phyloP scores from a whole-genome alignment of 2,888 invertebrate species.

The Cenopis cana region DNA sequence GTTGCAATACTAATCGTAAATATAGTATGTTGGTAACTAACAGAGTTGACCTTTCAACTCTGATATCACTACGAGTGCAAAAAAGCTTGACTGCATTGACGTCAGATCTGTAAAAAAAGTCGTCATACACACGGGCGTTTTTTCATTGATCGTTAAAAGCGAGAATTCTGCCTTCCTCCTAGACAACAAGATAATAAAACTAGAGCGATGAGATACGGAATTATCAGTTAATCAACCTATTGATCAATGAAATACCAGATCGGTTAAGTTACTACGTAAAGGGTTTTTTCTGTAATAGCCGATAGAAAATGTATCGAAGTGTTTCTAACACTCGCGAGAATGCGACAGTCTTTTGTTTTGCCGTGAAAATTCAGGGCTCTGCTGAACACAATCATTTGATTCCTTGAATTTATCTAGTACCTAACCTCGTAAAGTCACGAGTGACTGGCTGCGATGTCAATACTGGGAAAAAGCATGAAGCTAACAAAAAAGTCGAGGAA shows the following conservation, averaged over 20 bases:
- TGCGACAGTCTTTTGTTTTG: too few relatives aligned
- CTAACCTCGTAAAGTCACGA: conserved; percentile 7
- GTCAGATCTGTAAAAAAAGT: neutral
- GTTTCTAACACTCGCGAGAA: too few relatives aligned
- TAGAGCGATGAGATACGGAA: conserved; percentile 6
- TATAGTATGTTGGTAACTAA: too few relatives aligned
- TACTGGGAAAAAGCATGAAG: conserved; percentile 26
- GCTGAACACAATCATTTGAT: neutral
- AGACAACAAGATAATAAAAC: neutral
- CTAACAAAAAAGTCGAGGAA: conserved; percentile 30
- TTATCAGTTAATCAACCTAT: conserved; percentile 6
- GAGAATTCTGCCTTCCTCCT: neutral
- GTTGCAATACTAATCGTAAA: neutral
- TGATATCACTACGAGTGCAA: conserved; percentile 1
- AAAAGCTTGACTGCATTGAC: conserved; percentile 6
- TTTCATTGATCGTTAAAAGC: neutral
- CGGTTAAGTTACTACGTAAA: neutral
- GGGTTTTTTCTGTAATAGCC: conserved; percentile 6
- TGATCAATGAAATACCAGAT: neutral
- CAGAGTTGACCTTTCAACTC: neutral
- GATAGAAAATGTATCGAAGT: too few relatives aligned
- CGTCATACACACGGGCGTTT: neutral
- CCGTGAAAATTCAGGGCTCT: too few relatives aligned
- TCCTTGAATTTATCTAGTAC: neutral
- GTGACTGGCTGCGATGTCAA: conserved; percentile 4